phyloP scores from a whole-genome alignment of 2,797 vertebrate genomes.

The Falco novaeseelandiae region DNA sequence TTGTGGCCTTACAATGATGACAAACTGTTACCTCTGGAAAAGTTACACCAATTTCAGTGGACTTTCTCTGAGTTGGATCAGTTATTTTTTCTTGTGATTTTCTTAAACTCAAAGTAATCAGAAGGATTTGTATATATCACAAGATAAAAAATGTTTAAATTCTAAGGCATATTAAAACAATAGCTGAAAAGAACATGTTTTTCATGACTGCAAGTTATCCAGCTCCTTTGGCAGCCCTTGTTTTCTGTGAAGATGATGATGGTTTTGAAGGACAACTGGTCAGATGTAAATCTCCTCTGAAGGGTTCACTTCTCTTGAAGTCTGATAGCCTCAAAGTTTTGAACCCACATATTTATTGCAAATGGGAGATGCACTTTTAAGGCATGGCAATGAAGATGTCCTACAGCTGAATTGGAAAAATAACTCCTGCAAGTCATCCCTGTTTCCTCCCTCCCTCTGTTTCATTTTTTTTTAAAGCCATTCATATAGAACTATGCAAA shows the following conservation, averaged over 20 bases:
- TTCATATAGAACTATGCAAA: conserved; percentile 43
- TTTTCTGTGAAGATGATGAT: neutral
- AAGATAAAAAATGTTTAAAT: neutral
- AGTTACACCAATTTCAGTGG: neutral
- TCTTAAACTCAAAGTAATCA: neutral
- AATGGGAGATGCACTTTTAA: neutral
- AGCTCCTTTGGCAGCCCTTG: neutral
- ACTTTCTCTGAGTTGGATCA: neutral
- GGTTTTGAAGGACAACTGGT: neutral
- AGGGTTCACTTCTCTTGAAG: neutral
- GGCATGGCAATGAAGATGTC: neutral
- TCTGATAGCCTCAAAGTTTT: neutral
- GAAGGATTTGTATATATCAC: neutral
- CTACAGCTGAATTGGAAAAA: conserved; percentile 43
- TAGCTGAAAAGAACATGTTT: neutral
- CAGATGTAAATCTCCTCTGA: neutral
- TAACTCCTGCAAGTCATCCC: conserved; percentile 14
- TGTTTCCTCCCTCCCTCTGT: neutral
- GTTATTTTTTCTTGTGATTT: neutral
- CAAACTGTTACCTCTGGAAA: neutral
- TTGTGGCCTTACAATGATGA: neutral
- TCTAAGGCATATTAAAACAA: neutral
- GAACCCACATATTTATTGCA: neutral
- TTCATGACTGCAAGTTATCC: neutral
- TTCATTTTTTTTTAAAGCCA: neutral